A percentile compares a stretch with the other conserved stretches of the same genome.
These are phyloP conservation scores for Tanypteryx hageni DNA, from an alignment of 2,888 invertebrate genomes.

Conservation along the genomic window DNA sequence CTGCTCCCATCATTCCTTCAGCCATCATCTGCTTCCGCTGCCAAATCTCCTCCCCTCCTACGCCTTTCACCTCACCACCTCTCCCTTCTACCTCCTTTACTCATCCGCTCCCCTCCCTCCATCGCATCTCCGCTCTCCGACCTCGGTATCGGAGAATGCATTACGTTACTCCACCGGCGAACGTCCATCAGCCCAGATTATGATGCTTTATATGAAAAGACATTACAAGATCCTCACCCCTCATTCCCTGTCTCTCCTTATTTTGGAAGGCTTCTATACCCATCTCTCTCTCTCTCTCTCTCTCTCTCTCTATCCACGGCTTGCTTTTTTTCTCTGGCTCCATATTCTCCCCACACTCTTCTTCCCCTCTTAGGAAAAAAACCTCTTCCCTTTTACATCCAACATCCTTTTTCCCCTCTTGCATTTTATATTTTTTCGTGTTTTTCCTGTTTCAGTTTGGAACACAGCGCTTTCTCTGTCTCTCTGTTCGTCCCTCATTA, in stretches of 20 bases:
- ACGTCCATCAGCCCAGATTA: constrained; percentile 58
- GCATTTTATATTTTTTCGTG: background rate
- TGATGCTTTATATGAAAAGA: constrained; percentile 35
- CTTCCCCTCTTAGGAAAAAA: background rate
- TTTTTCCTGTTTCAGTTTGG: background rate
- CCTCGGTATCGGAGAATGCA: constrained; percentile 44
- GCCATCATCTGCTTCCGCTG: background rate
- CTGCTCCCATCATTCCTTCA: background rate
- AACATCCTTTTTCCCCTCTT: background rate
- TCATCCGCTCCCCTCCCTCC: background rate
- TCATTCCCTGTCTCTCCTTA: background rate
- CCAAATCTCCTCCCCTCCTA: background rate
- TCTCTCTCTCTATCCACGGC: background rate
- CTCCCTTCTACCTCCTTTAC: background rate
- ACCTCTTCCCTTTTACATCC: background rate
- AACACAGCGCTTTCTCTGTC: constrained; percentile 23
- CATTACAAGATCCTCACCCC: constrained; percentile 28
- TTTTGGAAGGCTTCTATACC: too few relatives aligned
- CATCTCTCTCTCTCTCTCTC: background rate
- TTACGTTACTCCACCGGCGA: background rate
- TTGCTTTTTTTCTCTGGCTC: background rate
- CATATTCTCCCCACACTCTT: background rate
- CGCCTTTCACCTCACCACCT: background rate
- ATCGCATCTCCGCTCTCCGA: background rate
- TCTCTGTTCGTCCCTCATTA: constrained; percentile 27